Evolutionary conservation across 2,888 invertebrate genomes (phyloP), one percentile per base, ranked within the genome.

Genomic region (Caenorhabditis macrosperma): DNA sequence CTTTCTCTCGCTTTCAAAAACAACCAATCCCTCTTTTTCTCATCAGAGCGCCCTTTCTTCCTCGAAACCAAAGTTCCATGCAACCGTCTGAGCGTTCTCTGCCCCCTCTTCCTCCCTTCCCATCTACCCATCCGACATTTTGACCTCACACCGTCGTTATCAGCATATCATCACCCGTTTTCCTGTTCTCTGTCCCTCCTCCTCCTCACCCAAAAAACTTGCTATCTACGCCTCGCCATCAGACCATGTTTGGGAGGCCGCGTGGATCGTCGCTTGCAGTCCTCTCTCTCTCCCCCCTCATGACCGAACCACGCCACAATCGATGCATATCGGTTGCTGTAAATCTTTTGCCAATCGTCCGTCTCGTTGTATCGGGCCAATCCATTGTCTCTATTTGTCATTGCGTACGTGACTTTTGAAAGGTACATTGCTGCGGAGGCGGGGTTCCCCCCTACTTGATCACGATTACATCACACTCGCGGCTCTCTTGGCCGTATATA

Each of bases 151-250:
- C 41, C 41, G 12, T 12, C 17, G 20, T 50, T 50, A 50, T 50
- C 50, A 50, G 12, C 24, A 26, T 15, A 6, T n/a, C 64, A 22
- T 22, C 5, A 38, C 26, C 24, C 48, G 48, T 22, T 26, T 59
- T 59, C 57, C 68, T 59, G 59, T 68, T 68, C 59, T 68, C 41
- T 46, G 33, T 28, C 54, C 38, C 28, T 28, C 54, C 28, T 10
- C 35, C 6, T n/a, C 38, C 60, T 20, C 24, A 15, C 63, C 28
- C 10, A 35, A 35, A 68, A 68, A 68, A 68, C 68, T 68, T 57
- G 68, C 68, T 68, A 68, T 68, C 68, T 59, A 55, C 59, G 57
- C 50, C 57, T 57, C n/a, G n/a, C 33, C 48, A 68, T 68, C 68
- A 46, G 48, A 46, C 68, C 54, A n/a, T n/a, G n/a, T n/a, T n/a